Evolutionary conservation across 2,797 vertebrate species (phyloP).

Genomic region (Artibeus lituratus): DNA sequence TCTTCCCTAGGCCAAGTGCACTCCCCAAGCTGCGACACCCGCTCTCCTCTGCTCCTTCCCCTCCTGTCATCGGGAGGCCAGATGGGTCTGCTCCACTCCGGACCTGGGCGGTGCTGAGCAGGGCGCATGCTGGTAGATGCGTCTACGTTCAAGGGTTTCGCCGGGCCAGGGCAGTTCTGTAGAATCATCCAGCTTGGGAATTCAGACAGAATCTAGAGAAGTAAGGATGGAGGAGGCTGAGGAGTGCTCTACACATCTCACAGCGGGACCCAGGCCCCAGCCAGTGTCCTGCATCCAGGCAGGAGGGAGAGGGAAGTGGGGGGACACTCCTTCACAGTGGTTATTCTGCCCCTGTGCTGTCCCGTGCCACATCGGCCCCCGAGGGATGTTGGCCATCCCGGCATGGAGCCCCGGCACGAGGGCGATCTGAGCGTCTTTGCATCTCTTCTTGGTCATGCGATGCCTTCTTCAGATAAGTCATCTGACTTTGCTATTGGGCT

Average conservation of each 20-base stretch:
- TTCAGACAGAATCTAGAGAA: background rate
- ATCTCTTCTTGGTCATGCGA: background rate
- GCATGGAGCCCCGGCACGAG: background rate
- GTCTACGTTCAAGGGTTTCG: too few species aligned
- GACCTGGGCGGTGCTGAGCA: background rate
- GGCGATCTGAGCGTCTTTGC: background rate
- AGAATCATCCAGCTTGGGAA: background rate
- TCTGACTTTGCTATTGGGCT: background rate
- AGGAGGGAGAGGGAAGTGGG: background rate
- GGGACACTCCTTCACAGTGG: fast-evolving
- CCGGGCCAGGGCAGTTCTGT: fast-evolving
- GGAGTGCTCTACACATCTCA: background rate
- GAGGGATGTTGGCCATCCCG: background rate
- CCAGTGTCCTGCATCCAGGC: too few species aligned
- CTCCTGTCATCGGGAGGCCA: too few species aligned
- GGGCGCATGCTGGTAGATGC: background rate
- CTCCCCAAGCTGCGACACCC: fast-evolving
- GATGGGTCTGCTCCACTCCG: fast-evolving
- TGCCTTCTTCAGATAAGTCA: background rate
- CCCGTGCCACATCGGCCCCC: background rate
- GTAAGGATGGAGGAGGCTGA: background rate
- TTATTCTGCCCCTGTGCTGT: background rate
- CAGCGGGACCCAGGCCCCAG: background rate
- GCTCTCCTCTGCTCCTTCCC: background rate
- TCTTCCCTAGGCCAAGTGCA: fast-evolving